phyloP scores from a whole-genome alignment of 2,797 vertebrate genomes.

The Myiothlypis chrysogaster region DNA sequence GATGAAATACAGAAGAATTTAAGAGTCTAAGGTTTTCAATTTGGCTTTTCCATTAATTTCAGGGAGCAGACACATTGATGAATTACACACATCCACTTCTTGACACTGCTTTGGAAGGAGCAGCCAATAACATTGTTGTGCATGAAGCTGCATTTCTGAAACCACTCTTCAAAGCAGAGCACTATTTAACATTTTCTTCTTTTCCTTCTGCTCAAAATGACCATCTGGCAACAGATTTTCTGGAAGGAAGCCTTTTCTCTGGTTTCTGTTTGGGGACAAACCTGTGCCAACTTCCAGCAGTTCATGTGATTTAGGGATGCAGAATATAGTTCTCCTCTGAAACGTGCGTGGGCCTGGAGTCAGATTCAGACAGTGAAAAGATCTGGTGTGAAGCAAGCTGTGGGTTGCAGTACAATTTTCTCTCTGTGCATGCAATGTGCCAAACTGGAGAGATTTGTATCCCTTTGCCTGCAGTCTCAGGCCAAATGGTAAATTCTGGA shows the following conservation, averaged over 20 bases:
- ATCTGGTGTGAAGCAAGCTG: conserved; percentile 14
- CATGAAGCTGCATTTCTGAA: not conserved
- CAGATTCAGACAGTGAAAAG: conserved; percentile 14
- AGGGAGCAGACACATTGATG: not conserved
- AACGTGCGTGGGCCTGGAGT: not conserved
- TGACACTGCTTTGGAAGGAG: not conserved
- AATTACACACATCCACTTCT: not conserved
- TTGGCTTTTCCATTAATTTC: not conserved
- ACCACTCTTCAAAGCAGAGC: not conserved
- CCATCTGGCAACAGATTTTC: not conserved
- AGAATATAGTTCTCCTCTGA: conserved; percentile 15
- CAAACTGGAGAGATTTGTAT: not conserved
- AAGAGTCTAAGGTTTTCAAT: not conserved
- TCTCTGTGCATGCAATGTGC: not conserved
- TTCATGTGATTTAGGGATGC: conserved; percentile 41
- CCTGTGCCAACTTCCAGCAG: conserved; percentile 34
- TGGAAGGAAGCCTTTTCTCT: not conserved
- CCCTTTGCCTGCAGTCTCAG: not conserved
- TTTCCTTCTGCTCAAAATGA: not conserved
- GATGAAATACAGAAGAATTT: not conserved
- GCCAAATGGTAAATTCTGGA: not conserved
- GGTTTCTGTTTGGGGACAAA: conserved; percentile 23
- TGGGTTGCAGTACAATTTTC: not conserved
- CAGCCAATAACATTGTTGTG: not conserved
- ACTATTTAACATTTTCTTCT: conserved; percentile 22